Percentiles rank a stretch among this genome's conserved stretches.
phyloP scores from a whole-genome alignment of 2,888 invertebrate species.

The Caenorhabditis sp. region DNA sequence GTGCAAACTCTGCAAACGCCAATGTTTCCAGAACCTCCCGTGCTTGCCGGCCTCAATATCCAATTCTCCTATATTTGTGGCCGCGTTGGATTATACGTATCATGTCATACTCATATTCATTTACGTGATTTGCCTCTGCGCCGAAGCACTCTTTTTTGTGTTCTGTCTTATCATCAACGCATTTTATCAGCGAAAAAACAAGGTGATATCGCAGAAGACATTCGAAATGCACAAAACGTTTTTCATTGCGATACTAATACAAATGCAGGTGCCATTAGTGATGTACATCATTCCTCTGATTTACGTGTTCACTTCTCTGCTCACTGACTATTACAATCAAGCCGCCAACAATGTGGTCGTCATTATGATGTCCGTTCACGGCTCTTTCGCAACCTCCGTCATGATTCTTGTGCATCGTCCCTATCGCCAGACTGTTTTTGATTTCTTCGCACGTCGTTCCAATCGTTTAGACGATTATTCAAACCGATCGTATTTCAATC shows the following conservation, averaged over 20 bases:
- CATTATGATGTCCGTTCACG: constrained; percentile 11
- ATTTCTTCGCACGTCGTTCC: no score
- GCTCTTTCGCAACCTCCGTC: constrained; percentile 11
- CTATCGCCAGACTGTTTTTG: no score
- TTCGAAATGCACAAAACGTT: constrained; percentile 12
- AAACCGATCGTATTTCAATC: no score
- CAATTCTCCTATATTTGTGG: not conserved
- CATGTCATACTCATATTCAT: not conserved
- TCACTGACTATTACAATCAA: constrained; percentile 17
- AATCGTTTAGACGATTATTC: no score
- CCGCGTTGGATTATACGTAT: not conserved
- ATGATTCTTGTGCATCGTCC: constrained; percentile 39
- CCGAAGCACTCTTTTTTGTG: not conserved
- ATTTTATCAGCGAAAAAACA: not conserved
- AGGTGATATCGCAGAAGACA: not conserved
- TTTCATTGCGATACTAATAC: constrained; percentile 5
- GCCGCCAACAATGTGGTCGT: constrained; percentile 30
- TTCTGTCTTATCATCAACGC: not conserved
- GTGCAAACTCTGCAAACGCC: no score
- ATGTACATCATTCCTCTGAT: not conserved
- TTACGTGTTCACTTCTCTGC: not conserved
- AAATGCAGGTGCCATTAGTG: not conserved
- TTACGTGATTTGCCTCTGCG: not conserved
- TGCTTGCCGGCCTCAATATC: constrained; percentile 1
- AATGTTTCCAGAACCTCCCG: constrained; percentile 5